These are phyloP conservation scores for Cydia amplana DNA, from an alignment of 1,140 invertebrate species.

Conservation along the genomic window DNA sequence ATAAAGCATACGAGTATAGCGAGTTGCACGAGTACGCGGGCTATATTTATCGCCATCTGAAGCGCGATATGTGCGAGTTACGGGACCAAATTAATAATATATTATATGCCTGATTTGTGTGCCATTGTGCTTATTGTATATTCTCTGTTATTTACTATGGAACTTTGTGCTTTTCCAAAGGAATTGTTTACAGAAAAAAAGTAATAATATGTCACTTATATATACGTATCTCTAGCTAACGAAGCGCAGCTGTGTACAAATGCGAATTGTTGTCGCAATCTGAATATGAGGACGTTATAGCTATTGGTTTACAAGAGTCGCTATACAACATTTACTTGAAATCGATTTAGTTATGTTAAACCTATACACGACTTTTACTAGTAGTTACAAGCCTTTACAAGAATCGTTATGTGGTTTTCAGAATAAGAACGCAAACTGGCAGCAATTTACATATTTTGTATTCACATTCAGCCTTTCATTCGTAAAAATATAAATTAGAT, in stretches of 20 bases:
- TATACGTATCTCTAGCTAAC: not conserved
- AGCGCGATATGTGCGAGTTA: conserved; percentile 35
- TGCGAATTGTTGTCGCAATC: not conserved
- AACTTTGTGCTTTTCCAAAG: not conserved
- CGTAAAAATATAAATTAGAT: too few relatives aligned
- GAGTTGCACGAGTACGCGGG: conserved; percentile 2
- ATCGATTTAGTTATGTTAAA: too few relatives aligned
- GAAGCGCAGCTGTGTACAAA: not conserved
- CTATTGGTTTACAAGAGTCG: not conserved
- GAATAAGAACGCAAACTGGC: too few relatives aligned
- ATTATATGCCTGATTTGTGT: conserved; percentile 40
- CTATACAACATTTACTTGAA: too few relatives aligned
- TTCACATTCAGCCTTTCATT: too few relatives aligned
- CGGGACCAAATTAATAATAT: conserved; percentile 58
- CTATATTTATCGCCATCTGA: not conserved
- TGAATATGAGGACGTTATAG: not conserved
- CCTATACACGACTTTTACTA: too few relatives aligned
- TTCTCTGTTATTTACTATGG: not conserved
- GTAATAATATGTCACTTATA: not conserved
- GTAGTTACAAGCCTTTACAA: too few relatives aligned
- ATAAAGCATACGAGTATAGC: not conserved
- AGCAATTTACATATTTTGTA: too few relatives aligned
- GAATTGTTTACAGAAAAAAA: not conserved
- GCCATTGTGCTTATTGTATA: conserved; percentile 43
- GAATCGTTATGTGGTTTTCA: too few relatives aligned